Conservation (phyloP, 1,140 invertebrate genomes). For the Batillaria attramentaria region DNA sequence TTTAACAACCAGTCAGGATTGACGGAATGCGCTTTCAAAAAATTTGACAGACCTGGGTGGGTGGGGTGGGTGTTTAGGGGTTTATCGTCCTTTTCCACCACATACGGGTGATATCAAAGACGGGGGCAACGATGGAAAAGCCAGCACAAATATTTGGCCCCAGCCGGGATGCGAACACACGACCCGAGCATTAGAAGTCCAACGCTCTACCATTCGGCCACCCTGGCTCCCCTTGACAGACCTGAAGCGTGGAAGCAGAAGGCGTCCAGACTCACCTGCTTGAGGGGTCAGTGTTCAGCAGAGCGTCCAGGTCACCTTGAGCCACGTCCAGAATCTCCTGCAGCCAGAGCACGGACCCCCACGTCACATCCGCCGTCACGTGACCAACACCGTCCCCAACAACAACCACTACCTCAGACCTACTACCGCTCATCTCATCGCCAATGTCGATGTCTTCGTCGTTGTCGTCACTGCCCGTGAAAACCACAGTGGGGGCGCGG, state of each 20-base stretch:
- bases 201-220: background rate
- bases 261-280: background rate
- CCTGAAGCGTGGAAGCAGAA: too few relatives aligned
- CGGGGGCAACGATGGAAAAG: too few relatives aligned
- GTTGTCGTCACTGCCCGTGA: background rate
- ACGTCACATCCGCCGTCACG: background rate
- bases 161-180: background rate
- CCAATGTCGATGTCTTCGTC: background rate
- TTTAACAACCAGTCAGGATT: too few relatives aligned
- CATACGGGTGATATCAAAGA: too few relatives aligned
- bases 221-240: background rate
- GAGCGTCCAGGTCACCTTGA: background rate
- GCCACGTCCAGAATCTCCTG: background rate
- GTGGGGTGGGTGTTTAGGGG: too few relatives aligned
- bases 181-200: background rate
- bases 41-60: too few relatives aligned
- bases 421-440: background rate
- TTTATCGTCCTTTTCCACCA: too few relatives aligned
- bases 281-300: background rate
- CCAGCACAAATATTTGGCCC: background rate
- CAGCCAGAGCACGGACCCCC: constrained; percentile 5
- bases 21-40: too few relatives aligned
- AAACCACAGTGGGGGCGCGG: background rate
- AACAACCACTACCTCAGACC: background rate
- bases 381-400: background rate